Conservation (phyloP, 2,888 invertebrate genomes). For the Ichneumoninae sp. region DNA sequence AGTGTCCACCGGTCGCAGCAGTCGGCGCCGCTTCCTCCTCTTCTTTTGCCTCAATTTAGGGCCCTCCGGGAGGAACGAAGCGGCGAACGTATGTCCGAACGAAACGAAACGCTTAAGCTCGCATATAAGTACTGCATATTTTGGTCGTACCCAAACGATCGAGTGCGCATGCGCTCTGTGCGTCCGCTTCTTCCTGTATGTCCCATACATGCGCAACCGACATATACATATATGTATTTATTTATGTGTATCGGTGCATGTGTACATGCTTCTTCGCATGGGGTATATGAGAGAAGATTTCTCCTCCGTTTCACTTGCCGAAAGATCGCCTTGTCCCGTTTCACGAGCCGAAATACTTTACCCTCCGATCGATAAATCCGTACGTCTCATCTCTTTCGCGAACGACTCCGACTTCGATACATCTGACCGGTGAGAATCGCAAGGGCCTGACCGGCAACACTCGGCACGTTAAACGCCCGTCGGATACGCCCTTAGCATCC, state of each 20-base stretch:
- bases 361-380: slow-evolving; percentile 44
- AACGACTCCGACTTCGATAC: slow-evolving; percentile 9
- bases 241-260: not conserved
- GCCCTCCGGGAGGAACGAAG: slow-evolving; percentile 67
- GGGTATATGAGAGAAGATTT: slow-evolving; percentile 25
- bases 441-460: not conserved
- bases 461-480: not conserved
- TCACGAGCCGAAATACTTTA: slow-evolving; percentile 38
- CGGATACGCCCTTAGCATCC: not conserved
- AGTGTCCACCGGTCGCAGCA: slow-evolving; percentile 52
- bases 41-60: slow-evolving; percentile 81
- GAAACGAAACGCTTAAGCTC: slow-evolving; percentile 54
- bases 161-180: slow-evolving; percentile 21
- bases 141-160: slow-evolving; percentile 47
- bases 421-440: not conserved
- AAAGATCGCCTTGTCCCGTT: slow-evolving; percentile 30
- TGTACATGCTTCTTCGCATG: slow-evolving; percentile 28
- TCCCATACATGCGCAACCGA: not conserved
- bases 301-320: slow-evolving; percentile 33
- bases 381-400: slow-evolving; percentile 41
- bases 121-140: slow-evolving; percentile 69
- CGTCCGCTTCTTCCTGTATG: slow-evolving; percentile 11
- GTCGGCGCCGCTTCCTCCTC: slow-evolving; percentile 71
- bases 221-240: not conserved
- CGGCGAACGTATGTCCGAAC: slow-evolving; percentile 64